Base-by-base conservation (phyloP, 2,797 vertebrate genomes). In the Notolepis coatsorum region DNA sequence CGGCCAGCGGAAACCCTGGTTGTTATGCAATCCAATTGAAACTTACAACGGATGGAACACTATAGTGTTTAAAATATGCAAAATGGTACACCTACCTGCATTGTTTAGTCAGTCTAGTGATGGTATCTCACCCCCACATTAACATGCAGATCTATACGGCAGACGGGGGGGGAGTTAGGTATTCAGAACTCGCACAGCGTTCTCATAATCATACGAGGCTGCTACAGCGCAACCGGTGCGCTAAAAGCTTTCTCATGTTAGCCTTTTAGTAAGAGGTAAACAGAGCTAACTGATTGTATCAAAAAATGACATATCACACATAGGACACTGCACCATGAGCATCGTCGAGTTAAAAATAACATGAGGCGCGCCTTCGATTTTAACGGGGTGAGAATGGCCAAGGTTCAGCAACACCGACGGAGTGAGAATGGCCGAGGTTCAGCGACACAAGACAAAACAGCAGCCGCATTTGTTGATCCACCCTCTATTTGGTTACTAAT, bases 401-500 rank as follows among this genome's bases (percentile, higher is more conserved):
- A 54, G 58, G 61, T 62, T 70, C 61, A 28, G 46, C 10, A 69
- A 75, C 76, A 71, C 56, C n/a, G 25, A 13, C 3, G 28, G 59
- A 70, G 37, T 33, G 8, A n/a, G 39, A 71, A 63, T 1, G 27
- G 59, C 8, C 50, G 46, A 54, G 58, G 61, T 62, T 70, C 61
- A 28, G 46, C 10, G 71, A 75, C 76, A 71, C 56, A 37, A n/a
- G 51, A 56, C 46, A 67, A 62, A 63, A 70, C 59, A 64, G 48
- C 55, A 58, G 69, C 68, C 59, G 58, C 61, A 65, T 79, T 69
- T 71, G 64, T 69, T 71, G 64, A 81, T 79, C 61, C 71, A 60
- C 79, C 78, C 80, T 68, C 77, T 5, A 15, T 31, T 51, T 13
- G 82, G 80, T 86, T 87, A 71, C 81, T 84, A 87, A 88, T 88